Base-by-base conservation (phyloP, 1,140 invertebrate species). In the Papilio machaon region DNA sequence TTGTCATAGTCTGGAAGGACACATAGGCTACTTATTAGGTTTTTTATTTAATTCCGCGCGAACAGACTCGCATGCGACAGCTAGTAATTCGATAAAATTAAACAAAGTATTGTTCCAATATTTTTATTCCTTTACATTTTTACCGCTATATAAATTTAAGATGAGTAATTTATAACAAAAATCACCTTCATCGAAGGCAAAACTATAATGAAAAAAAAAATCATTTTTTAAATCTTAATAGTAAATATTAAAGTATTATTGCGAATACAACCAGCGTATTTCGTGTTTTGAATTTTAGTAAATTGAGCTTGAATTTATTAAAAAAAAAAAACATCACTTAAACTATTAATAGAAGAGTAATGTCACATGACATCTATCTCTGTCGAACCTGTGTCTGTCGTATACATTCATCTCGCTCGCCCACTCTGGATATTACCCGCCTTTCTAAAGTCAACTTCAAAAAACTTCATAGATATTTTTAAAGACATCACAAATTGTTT, bases 21-120 rank as follows among this genome's bases (percentile, higher is more conserved):
- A 30, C 23, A 30, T 30, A 30, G 23, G 2, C 23, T 30, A 30
- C 23, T 30, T 30, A 30, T 30, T 30, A 30, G 2, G 0, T 30
- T 30, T 30, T 30, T 30, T n/a, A n/a, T 30, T 30, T 30, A 30
- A 30, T 30, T 30, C 23, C 23, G 23, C 23, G 23, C 23, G 2
- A 2, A 30, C 23, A 2, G 23, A 30, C 0, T 30, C 23, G 23
- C 23, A 2, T 0, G 23, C 23, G 23, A 30, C 23, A 30, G 23
- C 23, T 30, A 30, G 15, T 10, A 30, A 67, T 35, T 3, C 4
- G 10, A 15, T 23, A 35, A 85, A 9, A 84, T 85, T 46, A 84
- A 84, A 79, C 77, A 83, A 13, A 38, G 11, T 38, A 15, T 70
- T 64, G 3, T 17, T 35, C 23, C 38, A 70, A 35, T 35, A 64